A percentile compares a stretch with the other conserved stretches of the same genome.
Evolutionary conservation across 2,888 invertebrate species (phyloP).

Genomic region (Lithophane semibrunnea): DNA sequence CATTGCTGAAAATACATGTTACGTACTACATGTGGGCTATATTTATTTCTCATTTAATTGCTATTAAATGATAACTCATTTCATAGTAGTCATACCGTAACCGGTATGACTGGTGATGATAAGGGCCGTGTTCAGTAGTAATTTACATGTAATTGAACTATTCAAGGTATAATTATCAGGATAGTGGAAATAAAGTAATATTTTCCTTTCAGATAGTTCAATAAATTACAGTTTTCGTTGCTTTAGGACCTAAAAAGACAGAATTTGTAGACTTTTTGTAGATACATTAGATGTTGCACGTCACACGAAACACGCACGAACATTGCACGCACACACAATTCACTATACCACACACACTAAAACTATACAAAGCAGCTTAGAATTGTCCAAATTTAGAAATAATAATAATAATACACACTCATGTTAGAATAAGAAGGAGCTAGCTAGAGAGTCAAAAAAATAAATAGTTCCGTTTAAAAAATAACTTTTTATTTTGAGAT

Average conservation of each 20-base stretch:
- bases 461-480: too few relatives aligned
- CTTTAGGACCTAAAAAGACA: conserved; percentile 12
- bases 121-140: neutral
- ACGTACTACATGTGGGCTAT: conserved; percentile 26
- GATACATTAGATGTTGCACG: conserved; percentile 53
- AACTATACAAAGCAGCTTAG: conserved; percentile 44
- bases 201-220: neutral
- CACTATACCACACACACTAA: conserved; percentile 50
- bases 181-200: neutral
- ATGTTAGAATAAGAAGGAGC: conserved; percentile 51
- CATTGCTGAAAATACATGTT: conserved; percentile 44
- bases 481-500: neutral
- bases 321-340: conserved; percentile 56
- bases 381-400: conserved; percentile 19
- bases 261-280: conserved; percentile 21
- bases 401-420: conserved; percentile 22
- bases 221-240: neutral
- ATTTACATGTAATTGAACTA: neutral
- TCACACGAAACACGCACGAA: conserved; percentile 54
- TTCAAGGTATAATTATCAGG: neutral
- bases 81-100: too few relatives aligned
- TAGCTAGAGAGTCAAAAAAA: neutral
- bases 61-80: neutral
- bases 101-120: neutral
- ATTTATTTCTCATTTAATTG: conserved; percentile 27